Evolutionary conservation across 2,888 invertebrate species (phyloP).

Genomic region (Drosophila prolongata): DNA sequence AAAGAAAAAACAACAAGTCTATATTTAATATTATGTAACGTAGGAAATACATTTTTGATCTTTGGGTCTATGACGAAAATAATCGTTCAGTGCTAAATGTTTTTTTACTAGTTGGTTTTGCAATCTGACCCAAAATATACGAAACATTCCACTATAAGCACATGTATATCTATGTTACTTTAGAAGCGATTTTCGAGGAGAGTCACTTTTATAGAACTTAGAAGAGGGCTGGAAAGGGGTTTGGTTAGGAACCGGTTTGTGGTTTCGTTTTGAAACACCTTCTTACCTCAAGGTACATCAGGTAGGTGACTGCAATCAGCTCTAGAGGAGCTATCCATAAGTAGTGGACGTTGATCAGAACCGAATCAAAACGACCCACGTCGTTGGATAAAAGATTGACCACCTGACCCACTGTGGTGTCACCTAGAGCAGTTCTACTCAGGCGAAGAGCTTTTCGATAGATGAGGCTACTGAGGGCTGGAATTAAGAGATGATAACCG

Average conservation of each 20-base stretch:
- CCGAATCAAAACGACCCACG: conserved; percentile 88
- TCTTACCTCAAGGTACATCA: conserved; percentile 88
- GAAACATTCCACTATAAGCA: background rate
- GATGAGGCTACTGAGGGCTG: conserved; percentile 88
- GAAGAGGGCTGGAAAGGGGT: background rate
- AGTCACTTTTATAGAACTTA: background rate
- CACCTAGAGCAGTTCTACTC: conserved; percentile 89
- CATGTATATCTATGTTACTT: background rate
- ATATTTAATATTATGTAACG: too few species aligned
- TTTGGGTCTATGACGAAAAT: background rate
- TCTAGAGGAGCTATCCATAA: conserved; percentile 95
- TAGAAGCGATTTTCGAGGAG: background rate
- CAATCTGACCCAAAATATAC: background rate
- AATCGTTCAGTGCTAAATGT: background rate
- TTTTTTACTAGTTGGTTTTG: background rate
- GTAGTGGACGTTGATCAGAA: conserved; percentile 94
- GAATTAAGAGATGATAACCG: background rate
- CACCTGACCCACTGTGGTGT: conserved; percentile 90
- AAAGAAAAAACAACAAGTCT: too few species aligned
- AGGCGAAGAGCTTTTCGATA: conserved; percentile 88
- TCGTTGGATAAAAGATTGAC: conserved; percentile 98
- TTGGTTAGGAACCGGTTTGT: background rate
- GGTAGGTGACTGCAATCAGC: conserved; percentile 90
- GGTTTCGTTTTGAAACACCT: background rate
- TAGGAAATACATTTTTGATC: too few species aligned